Conservation (phyloP, 2,113 vertebrate genomes). For the Austrofundulus limnaeus region DNA sequence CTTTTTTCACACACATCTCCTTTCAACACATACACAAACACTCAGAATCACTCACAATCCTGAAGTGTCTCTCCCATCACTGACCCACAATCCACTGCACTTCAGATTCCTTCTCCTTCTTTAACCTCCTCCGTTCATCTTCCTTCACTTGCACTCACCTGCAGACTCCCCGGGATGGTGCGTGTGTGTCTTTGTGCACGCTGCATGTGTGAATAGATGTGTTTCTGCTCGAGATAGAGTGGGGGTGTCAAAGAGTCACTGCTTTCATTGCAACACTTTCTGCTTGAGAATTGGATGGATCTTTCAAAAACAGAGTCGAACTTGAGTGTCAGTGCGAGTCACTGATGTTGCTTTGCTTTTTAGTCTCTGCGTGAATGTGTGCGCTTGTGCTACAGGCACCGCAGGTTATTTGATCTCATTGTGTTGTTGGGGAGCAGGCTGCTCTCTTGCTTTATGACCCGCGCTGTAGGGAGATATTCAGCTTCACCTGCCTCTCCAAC, state of each 20-base stretch:
- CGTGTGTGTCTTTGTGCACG: conserved; percentile 13
- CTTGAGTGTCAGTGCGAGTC: conserved; percentile 50
- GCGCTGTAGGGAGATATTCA: conserved; percentile 68
- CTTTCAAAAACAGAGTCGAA: conserved; percentile 58
- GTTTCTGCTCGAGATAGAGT: conserved; percentile 16
- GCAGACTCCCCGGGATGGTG: conserved; percentile 18
- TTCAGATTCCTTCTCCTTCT: conserved; percentile 31
- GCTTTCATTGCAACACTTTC: conserved; percentile 36
- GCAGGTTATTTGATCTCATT: conserved; percentile 71
- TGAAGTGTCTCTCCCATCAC: conserved; percentile 24
- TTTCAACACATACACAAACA: conserved; percentile 3
- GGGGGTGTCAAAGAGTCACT: conserved; percentile 34
- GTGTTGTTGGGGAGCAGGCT: conserved; percentile 66
- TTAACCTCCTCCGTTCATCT: conserved; percentile 44
- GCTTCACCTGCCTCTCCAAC: conserved; percentile 65
- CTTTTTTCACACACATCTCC: conserved; percentile 15
- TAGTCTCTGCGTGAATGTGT: conserved; percentile 3
- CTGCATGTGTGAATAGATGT: conserved; percentile 28
- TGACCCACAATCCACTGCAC: conserved; percentile 43
- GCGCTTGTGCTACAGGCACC: conserved; percentile 41
- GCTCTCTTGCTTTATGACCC: conserved; percentile 65
- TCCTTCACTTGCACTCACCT: conserved; percentile 44
- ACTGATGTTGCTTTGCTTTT: conserved; percentile 49
- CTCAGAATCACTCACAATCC: conserved; percentile 15
- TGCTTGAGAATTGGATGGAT: conserved; percentile 60